Percentiles rank a stretch among this genome's conserved stretches.
phyloP scores from a whole-genome alignment of 1,140 invertebrate species.

The Meloidogyne floridensis region DNA sequence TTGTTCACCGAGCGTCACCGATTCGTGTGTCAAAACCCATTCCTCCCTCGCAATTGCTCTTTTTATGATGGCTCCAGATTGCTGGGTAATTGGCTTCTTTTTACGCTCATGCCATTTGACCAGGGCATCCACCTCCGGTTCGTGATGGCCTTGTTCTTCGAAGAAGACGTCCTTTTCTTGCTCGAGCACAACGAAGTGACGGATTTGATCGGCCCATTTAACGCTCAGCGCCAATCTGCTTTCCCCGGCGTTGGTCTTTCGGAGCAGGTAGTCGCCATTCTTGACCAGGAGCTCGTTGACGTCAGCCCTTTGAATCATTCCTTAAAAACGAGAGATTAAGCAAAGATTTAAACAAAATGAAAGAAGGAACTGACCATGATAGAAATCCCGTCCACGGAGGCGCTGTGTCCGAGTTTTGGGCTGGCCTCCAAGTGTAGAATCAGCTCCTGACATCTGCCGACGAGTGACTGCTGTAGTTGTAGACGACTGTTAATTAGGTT shows the following conservation, averaged over 20 bases:
- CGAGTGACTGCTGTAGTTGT: neutral
- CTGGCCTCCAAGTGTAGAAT: neutral
- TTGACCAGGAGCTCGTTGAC: neutral
- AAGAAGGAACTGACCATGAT: neutral
- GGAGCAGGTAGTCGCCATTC: neutral
- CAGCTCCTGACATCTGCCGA: neutral
- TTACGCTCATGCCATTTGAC: neutral
- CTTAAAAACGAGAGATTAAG: neutral
- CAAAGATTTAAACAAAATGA: neutral
- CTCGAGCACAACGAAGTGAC: neutral
- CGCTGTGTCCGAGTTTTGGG: neutral
- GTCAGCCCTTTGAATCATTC: neutral
- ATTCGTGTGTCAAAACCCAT: neutral
- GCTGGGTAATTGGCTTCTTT: neutral
- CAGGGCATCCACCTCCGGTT: neutral
- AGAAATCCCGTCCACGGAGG: neutral
- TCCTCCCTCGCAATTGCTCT: neutral
- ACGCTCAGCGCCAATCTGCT: neutral
- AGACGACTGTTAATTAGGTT: neutral
- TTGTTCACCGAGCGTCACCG: neutral
- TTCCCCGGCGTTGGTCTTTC: neutral
- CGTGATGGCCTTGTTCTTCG: neutral
- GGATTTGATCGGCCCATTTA: neutral
- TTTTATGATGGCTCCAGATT: neutral
- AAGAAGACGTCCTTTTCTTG: neutral